Base-by-base conservation (phyloP, 2,888 invertebrate species). In the Lasioglossum zephyrum region DNA sequence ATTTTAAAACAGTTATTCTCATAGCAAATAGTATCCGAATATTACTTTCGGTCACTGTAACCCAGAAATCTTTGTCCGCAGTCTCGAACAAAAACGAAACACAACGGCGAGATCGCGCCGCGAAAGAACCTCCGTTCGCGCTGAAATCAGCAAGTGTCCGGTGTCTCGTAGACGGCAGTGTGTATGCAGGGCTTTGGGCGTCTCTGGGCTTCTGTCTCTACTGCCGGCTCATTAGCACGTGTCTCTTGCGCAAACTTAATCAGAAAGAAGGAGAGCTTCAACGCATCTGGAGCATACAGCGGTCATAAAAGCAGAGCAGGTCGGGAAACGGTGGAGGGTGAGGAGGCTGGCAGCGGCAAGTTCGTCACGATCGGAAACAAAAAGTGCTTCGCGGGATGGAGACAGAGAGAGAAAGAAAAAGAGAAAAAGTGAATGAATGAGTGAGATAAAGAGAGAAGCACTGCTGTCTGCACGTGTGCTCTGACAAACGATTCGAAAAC, bases 181-280 rank as follows among this genome's bases (percentile, higher is more conserved):
- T 73, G 73, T 81, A 83, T 85, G 87, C 88, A 84, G 92, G 92
- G 92, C 92, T 88, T 91, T 87, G 92, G 92, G 92, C 92, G 91
- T 92, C 92, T 92, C 92, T 90, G 92, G 92, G 88, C 90, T 87
- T 90, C 87, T 81, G 86, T 82, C 82, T 90, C 82, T 82, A 88
- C 82, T 81, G 84, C 66, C 80, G 79, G 81, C 79, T 85, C 84
- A 77, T 84, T 84, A 84, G 79, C 81, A 82, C 85, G 83, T 82
- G 79, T 82, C 73, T 82, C 73, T 63, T 63, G 82, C 85, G 85
- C 81, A 80, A 80, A 77, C 74, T 79, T 80, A 84, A 90, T 85
- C 73, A 60, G 83, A 87, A 41, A 72, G 41, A 83, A 66, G 85
- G 73, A 81, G 66, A 77, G 76, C 69, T 72, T 69, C 70, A 79